A percentile compares a stretch with the other conserved stretches of the same genome.
These are phyloP conservation scores for Brachionus rubens DNA, from an alignment of 1,140 invertebrate genomes.

Conservation along the genomic window DNA sequence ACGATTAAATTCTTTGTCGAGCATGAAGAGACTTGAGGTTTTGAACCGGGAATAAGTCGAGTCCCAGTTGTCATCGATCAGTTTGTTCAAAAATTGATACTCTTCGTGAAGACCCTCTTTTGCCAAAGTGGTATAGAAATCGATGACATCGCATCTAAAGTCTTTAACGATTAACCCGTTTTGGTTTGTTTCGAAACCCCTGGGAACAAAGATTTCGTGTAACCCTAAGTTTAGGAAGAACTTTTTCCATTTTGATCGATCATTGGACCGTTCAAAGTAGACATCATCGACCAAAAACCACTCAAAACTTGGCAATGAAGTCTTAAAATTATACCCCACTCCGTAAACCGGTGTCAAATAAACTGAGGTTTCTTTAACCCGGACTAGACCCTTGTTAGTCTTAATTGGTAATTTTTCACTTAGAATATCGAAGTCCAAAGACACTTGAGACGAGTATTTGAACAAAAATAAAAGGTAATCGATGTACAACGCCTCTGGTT, in stretches of 20 bases:
- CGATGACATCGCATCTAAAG: not conserved
- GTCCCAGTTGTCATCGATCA: slow-evolving; percentile 31
- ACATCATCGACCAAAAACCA: slow-evolving; percentile 3
- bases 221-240: slow-evolving; percentile 1
- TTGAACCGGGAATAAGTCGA: not conserved
- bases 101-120: not conserved
- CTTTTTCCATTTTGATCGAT: slow-evolving; percentile 5
- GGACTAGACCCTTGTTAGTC: not conserved
- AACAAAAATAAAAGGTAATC: slow-evolving; percentile 24
- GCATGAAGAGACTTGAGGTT: not conserved
- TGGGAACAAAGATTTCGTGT: not conserved
- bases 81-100: not conserved
- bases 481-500: not conserved
- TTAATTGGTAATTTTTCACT: not conserved
- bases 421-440: not conserved
- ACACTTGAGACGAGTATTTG: not conserved
- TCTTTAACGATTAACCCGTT: not conserved
- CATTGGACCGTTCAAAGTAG: not conserved
- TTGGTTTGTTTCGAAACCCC: not conserved
- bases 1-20: not conserved
- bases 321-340: not conserved
- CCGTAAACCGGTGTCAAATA: not conserved
- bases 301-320: not conserved
- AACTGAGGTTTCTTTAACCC: not conserved
- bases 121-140: not conserved